Base-by-base conservation (phyloP, 2,888 invertebrate genomes). In the Scaptomyza tumidula region DNA sequence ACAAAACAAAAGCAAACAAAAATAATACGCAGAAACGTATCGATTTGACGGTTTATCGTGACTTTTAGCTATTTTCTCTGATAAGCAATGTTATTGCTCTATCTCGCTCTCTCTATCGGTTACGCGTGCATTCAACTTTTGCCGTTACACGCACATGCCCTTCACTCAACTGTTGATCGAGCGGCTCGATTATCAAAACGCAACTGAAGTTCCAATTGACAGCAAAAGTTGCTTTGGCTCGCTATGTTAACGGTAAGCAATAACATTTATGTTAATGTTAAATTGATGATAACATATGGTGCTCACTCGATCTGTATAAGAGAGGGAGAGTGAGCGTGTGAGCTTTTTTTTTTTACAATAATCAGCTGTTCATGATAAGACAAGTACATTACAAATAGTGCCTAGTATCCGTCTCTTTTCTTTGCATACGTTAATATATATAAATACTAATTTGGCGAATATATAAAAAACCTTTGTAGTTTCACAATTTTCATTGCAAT, bases 301-400 rank as follows among this genome's bases (percentile, higher is more conserved):
- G 24, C 35, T 10, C 52, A 35, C 46, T 52, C 37, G 56, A 69
- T 55, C 61, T 71, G 46, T 57, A 52, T 39, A 31, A 45, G 57
- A 31, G 56, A 27, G 56, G 35, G 5, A 24, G 52, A 10, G 53
- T 14, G 45, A 45, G 58, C 24, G 55, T 16, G 44, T 6, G 56
- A 61, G 66, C 64, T 63, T 70, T 64, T 59, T 43, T 16, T 39
- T 35, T 37, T 58, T 64, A 59, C 55, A 57, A 43, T 31, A 43
- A 64, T 61, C 72, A 78, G 80, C 78, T 64, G 63, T 62, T 44
- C 57, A 44, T 59, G 80, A 67, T 75, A 80, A 71, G 61, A 59
- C 16, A n/a, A 35, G 41, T 24, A 41, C 11, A 13, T 61, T 43
- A 44, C 41, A 54, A 44, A 35, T n/a, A 43, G 55, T 19, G 33